A percentile compares a stretch with the other conserved stretches of the same genome.
Conservation (phyloP, 1,140 invertebrate genomes). For the Chrysoperla carnea region DNA sequence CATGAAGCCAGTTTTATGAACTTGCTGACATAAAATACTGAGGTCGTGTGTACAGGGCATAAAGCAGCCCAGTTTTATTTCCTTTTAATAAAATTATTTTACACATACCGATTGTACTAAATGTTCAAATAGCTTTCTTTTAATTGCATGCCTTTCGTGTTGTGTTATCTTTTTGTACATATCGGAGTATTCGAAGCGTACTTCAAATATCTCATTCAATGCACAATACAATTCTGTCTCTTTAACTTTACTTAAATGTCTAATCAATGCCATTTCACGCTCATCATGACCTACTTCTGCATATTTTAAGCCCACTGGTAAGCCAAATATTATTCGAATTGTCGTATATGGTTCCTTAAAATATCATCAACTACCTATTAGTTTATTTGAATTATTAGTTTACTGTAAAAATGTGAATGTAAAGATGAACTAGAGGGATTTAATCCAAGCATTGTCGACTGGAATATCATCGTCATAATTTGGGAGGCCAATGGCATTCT, state of each 20-base stretch:
- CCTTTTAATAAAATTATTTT: conserved; percentile 23
- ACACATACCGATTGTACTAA: conserved; percentile 15
- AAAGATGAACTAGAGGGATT: not conserved
- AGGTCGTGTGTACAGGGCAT: too few species aligned
- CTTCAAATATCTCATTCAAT: conserved; percentile 33
- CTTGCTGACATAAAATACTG: too few species aligned
- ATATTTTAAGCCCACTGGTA: conserved; percentile 22
- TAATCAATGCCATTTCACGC: conserved; percentile 22
- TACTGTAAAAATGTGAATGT: conserved; percentile 2
- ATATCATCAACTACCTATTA: conserved; percentile 3
- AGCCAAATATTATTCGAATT: conserved; percentile 24
- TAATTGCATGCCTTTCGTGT: too few species aligned
- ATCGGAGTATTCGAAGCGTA: conserved; percentile 24
- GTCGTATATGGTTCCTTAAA: conserved; percentile 23
- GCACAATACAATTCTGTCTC: conserved; percentile 22
- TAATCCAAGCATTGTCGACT: not conserved
- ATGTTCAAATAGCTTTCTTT: conserved; percentile 10
- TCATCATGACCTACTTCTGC: conserved; percentile 17
- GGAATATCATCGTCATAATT: not conserved
- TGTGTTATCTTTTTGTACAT: too few species aligned
- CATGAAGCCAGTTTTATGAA: too few species aligned
- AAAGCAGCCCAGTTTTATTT: too few species aligned
- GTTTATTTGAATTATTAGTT: conserved; percentile 3
- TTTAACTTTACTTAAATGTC: conserved; percentile 15
- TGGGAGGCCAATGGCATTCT: not conserved